These are phyloP conservation scores for Nymphalis urticae DNA, from an alignment of 2,888 invertebrate species.

Conservation along the genomic window DNA sequence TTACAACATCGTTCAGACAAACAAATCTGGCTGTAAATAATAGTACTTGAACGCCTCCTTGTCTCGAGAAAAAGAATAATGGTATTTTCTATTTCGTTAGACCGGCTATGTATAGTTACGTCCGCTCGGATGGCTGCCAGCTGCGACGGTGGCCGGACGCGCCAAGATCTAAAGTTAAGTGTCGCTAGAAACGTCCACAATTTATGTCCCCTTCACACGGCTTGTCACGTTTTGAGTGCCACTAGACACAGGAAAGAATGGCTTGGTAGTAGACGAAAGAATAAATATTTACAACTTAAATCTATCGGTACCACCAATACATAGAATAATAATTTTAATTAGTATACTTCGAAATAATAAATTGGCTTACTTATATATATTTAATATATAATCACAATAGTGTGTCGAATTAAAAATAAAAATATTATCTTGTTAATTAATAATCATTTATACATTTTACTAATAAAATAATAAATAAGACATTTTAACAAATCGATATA, in stretches of 20 bases:
- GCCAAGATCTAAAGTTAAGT: conserved; percentile 60
- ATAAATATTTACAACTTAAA: conserved; percentile 33
- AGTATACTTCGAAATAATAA: too few relatives aligned
- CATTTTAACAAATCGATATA: too few relatives aligned
- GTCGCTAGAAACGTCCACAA: conserved; percentile 57
- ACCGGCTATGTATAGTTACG: conserved; percentile 68
- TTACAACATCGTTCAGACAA: conserved; percentile 60
- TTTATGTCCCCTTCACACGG: conserved; percentile 43
- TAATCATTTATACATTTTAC: background rate
- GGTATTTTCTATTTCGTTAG: conserved; percentile 80
- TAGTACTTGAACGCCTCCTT: conserved; percentile 76
- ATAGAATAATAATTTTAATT: conserved; percentile 13
- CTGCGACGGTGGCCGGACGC: conserved; percentile 59
- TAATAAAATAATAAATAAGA: background rate
- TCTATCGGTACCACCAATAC: conserved; percentile 20
- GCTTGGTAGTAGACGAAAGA: conserved; percentile 26
- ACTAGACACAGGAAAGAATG: conserved; percentile 38
- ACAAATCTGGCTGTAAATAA: conserved; percentile 76
- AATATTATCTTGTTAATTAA: too few relatives aligned
- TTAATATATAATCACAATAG: too few relatives aligned
- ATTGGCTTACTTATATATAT: too few relatives aligned
- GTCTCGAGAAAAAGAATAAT: conserved; percentile 76
- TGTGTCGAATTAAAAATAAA: too few relatives aligned
- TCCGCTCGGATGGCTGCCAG: conserved; percentile 76
- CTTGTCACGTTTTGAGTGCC: conserved; percentile 39